phyloP scores from a whole-genome alignment of 2,888 invertebrate species.

The Epistrophe grossulariae region DNA sequence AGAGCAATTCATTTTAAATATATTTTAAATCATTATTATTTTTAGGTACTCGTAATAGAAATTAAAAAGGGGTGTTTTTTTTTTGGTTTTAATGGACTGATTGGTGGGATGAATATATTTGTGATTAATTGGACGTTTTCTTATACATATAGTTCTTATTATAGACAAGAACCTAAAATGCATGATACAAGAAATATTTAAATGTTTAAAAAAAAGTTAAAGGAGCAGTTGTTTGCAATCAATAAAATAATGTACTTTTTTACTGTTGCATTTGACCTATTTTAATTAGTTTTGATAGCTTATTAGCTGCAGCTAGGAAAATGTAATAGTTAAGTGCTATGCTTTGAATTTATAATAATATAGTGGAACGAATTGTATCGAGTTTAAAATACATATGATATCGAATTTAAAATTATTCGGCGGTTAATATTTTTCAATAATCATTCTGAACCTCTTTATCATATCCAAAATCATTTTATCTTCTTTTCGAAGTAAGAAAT shows the following conservation, averaged over 20 bases:
- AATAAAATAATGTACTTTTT: background rate
- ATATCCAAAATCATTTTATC: too few species aligned
- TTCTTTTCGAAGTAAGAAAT: too few species aligned
- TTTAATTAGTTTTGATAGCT: background rate
- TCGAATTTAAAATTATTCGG: too few species aligned
- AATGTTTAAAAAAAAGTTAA: background rate
- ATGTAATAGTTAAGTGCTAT: too few species aligned
- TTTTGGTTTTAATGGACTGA: background rate
- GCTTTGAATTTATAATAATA: too few species aligned
- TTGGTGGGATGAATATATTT: slow-evolving; percentile 63
- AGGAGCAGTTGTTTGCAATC: background rate
- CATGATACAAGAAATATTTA: background rate
- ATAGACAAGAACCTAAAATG: background rate
- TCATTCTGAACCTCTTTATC: too few species aligned
- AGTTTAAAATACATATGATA: too few species aligned
- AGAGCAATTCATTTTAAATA: slow-evolving; percentile 30
- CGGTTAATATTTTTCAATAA: too few species aligned
- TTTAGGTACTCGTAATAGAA: slow-evolving; percentile 10
- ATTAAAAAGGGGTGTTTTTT: background rate
- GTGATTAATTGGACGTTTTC: background rate
- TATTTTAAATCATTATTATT: background rate
- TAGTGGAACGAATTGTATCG: too few species aligned
- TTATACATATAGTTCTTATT: background rate
- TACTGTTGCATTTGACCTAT: background rate
- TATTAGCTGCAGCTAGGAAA: too few species aligned